phyloP scores from a whole-genome alignment of 2,888 invertebrate genomes.

The Adineta ricciae region DNA sequence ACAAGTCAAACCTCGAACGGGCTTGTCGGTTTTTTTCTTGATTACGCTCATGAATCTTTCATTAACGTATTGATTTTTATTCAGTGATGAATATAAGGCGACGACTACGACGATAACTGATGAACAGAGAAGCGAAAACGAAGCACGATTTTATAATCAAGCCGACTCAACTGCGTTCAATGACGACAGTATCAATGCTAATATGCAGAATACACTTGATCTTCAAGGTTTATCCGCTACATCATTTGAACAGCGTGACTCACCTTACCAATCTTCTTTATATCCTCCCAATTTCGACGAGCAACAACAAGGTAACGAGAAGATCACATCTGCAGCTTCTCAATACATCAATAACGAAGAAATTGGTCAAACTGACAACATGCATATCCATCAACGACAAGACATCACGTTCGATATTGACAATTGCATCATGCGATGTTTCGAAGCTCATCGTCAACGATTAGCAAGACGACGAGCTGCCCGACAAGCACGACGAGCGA shows the following conservation, averaged over 20 bases:
- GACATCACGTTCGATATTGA: background rate
- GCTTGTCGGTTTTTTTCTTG: background rate
- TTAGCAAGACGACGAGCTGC: background rate
- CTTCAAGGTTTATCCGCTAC: background rate
- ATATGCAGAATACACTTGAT: background rate
- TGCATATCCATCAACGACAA: background rate
- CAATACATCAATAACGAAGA: background rate
- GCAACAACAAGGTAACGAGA: background rate
- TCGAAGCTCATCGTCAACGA: slow-evolving; percentile 5
- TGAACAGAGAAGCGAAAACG: background rate
- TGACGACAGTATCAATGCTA: background rate
- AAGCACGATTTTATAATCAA: background rate
- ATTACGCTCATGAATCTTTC: background rate
- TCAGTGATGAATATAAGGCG: slow-evolving; percentile 1
- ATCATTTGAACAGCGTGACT: background rate
- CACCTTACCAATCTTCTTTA: background rate
- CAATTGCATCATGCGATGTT: slow-evolving; percentile 2
- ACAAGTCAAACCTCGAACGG: background rate
- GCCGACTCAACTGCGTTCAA: background rate
- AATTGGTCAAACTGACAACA: background rate
- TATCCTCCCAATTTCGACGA: background rate
- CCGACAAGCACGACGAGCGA: background rate
- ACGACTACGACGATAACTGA: background rate
- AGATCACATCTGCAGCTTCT: background rate
- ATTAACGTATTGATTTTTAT: background rate